Evolutionary conservation across 2,888 invertebrate genomes (phyloP), one percentile per base, ranked within the genome.

Genomic region (Nemotelus nigrinus): DNA sequence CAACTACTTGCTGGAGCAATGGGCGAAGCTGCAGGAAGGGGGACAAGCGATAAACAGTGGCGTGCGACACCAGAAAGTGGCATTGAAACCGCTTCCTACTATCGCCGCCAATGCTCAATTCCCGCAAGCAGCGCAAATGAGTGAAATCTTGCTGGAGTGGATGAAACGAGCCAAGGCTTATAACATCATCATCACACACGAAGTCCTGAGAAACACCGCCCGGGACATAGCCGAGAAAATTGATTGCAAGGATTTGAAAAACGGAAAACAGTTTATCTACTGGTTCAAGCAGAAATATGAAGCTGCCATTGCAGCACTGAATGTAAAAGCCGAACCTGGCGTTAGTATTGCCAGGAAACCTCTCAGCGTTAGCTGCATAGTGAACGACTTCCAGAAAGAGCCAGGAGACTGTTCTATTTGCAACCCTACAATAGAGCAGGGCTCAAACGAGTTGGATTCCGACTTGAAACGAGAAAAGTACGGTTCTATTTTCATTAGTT

Each of bases 61-160:
- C 25, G 25, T 48, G 3, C 53, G 53, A 5, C 39, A 25, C 1
- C 25, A 25, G 25, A 25, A 25, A 25, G 25, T 25, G 25, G 25
- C 25, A 0, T 25, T 25, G 25, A 25, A 25, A 25, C 25, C 25
- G 25, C 25, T 25, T 25, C 25, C n/a, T 63, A 50, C 70, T 70
- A 0, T 71, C 50, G 41, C 60, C 70, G 3, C 25, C 25, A 25
- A 25, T 25, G 25, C 25, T 25, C 25, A 25, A 25, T 25, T 25
- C 25, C 25, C 25, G 25, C 25, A 25, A 25, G 25, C 25, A 25
- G 25, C 25, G 25, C 25, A 25, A 25, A 25, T 71, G 10, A 64
- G 71, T 44, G 47, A 60, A 5, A 74, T 78, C 8, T 43, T 77
- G 3, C 50, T 47, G 25, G 78, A 78, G 47, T 78, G 77, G 77